Evolutionary conservation across 2,888 invertebrate species (phyloP).

Genomic region (Campopleginae sp.): DNA sequence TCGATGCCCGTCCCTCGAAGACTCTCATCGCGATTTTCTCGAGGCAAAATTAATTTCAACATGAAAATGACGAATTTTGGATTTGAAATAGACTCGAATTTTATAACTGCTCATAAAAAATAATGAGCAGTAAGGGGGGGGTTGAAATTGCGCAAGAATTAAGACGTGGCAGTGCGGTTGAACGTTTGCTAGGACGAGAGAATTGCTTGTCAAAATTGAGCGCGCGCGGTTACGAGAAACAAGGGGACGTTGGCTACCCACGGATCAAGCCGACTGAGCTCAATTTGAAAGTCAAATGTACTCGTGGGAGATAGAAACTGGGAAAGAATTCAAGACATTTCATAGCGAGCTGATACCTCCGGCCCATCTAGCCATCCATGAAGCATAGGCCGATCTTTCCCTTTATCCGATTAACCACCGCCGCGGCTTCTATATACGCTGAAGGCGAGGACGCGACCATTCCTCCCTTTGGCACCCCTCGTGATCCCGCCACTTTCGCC

Average conservation of each 20-base stretch:
- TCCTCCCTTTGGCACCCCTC: conserved; percentile 13
- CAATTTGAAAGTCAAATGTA: conserved; percentile 72
- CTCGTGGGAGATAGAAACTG: conserved; percentile 54
- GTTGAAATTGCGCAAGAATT: conserved; percentile 2
- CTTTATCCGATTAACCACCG: conserved; percentile 59
- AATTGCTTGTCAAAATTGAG: conserved; percentile 78
- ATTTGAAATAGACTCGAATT: background rate
- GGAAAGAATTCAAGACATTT: conserved; percentile 76
- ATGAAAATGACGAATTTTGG: background rate
- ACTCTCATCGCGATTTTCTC: too few relatives aligned
- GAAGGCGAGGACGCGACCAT: conserved; percentile 40
- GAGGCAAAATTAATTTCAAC: background rate
- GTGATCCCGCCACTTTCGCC: conserved; percentile 16
- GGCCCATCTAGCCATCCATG: conserved; percentile 57
- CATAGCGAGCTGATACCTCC: conserved; percentile 72
- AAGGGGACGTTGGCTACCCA: conserved; percentile 31
- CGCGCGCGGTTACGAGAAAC: conserved; percentile 71
- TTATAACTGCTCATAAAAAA: background rate
- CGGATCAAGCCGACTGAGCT: conserved; percentile 48
- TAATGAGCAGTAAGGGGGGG: background rate
- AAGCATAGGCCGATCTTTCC: conserved; percentile 43
- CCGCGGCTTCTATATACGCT: conserved; percentile 34
- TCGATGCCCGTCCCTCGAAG: too few relatives aligned
- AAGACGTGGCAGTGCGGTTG: conserved; percentile 9
- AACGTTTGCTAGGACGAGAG: conserved; percentile 50